phyloP scores from a whole-genome alignment of 2,113 vertebrate species.

The Nycticebus coucang region DNA sequence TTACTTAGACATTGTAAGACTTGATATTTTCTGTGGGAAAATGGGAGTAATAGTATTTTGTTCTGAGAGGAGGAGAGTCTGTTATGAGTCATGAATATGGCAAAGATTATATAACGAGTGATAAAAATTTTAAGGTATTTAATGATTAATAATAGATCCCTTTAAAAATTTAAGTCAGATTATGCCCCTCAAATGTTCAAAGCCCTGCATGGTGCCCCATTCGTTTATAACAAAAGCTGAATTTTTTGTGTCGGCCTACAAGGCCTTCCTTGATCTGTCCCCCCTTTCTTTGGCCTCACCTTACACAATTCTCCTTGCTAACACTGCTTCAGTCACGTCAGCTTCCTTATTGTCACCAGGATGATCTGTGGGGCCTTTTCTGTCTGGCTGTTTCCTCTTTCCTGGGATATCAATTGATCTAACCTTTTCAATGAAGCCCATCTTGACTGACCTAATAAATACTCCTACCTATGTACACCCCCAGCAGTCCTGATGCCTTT shows the following conservation, averaged over 20 bases:
- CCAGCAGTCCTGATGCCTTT: background rate
- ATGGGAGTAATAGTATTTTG: background rate
- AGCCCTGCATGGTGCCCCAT: background rate
- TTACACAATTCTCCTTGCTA: background rate
- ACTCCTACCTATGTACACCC: accelerated
- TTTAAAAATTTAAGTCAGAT: slow-evolving; percentile 40
- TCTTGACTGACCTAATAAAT: background rate
- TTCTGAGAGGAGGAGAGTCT: background rate
- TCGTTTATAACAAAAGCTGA: background rate
- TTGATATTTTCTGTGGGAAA: slow-evolving; percentile 21
- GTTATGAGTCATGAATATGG: background rate
- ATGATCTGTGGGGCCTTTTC: background rate
- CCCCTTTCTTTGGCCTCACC: background rate
- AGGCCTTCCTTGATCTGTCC: background rate
- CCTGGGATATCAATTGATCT: background rate
- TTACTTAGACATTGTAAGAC: background rate
- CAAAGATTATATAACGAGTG: background rate
- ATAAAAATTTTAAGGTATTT: slow-evolving; percentile 35
- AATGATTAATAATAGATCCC: background rate
- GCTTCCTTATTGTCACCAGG: background rate
- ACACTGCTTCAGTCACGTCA: background rate
- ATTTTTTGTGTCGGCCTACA: background rate
- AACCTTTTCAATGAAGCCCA: background rate
- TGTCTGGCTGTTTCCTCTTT: background rate
- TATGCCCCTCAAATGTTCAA: background rate